These are phyloP conservation scores for Hormaphis cornu DNA, from an alignment of 1,140 invertebrate species.

Conservation along the genomic window DNA sequence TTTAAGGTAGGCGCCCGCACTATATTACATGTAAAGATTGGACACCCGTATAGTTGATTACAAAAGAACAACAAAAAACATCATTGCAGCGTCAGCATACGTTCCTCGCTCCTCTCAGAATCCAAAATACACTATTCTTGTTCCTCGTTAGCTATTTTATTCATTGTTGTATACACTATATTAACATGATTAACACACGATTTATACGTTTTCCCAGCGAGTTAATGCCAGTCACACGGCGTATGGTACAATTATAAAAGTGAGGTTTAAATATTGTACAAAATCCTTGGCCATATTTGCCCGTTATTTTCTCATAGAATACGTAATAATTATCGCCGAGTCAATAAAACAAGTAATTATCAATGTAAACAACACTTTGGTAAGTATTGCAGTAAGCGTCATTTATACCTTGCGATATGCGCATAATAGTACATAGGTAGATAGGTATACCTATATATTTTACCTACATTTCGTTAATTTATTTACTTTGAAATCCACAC, in stretches of 20 bases:
- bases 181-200: not conserved
- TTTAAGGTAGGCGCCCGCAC: too few species aligned
- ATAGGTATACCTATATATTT: too few species aligned
- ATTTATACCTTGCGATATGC: not conserved
- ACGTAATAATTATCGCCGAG: not conserved
- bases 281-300: slow-evolving; percentile 5
- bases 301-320: not conserved
- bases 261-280: not conserved
- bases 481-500: too few species aligned
- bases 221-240: not conserved
- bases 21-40: too few species aligned
- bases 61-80: too few species aligned
- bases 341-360: not conserved
- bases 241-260: not conserved
- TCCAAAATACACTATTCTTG: too few species aligned
- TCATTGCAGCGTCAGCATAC: too few species aligned
- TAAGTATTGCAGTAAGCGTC: slow-evolving; percentile 1
- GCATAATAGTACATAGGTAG: too few species aligned
- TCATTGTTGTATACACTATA: not conserved
- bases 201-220: not conserved
- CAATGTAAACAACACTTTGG: not conserved
- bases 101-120: too few species aligned
- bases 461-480: too few species aligned
- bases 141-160: not conserved
- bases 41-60: too few species aligned